Percentiles rank a stretch among this genome's conserved stretches.
Conservation (phyloP, 37 sponge, comb jelly and placozoan species). For the Hexactinellida sp. region DNA sequence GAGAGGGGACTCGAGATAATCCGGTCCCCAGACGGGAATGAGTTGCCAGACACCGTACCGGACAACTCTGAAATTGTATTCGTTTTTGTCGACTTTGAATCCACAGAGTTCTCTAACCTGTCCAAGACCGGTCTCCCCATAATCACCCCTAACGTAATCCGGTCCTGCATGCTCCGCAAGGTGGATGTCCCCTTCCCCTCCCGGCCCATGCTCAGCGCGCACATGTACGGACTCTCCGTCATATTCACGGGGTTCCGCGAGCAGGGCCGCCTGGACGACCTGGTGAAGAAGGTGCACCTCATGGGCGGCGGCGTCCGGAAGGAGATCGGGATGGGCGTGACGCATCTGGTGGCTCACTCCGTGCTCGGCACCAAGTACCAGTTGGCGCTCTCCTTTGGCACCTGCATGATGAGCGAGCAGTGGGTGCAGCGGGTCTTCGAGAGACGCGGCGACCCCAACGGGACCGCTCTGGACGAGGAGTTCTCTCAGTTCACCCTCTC, state of each 20-base stretch:
- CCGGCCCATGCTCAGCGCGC: neutral
- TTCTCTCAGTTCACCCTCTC: conserved; percentile 44
- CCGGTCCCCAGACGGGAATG: conserved; percentile 40
- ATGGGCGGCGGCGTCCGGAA: conserved; percentile 79
- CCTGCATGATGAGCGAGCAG: conserved; percentile 73
- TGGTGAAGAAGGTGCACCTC: conserved; percentile 53
- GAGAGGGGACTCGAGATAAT: conserved; percentile 30
- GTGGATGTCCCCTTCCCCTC: neutral
- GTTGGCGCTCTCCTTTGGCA: conserved; percentile 61
- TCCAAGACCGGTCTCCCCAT: conserved; percentile 25
- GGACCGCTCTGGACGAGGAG: neutral
- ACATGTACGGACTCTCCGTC: conserved; percentile 5
- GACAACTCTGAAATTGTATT: conserved; percentile 71
- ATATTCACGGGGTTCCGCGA: neutral
- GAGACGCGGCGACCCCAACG: conserved; percentile 22
- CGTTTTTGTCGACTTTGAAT: conserved; percentile 53
- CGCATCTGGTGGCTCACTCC: conserved; percentile 72
- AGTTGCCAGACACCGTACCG: conserved; percentile 36
- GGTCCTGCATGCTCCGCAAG: neutral
- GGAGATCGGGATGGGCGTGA: conserved; percentile 54
- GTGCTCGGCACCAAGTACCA: conserved; percentile 78
- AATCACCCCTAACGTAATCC: neutral
- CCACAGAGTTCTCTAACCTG: conserved; percentile 39
- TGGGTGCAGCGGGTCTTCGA: conserved; percentile 65
- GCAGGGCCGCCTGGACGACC: conserved; percentile 24